Evolutionary conservation across 2,113 vertebrate genomes (phyloP).

Genomic region (Andinoacara biseriatus): DNA sequence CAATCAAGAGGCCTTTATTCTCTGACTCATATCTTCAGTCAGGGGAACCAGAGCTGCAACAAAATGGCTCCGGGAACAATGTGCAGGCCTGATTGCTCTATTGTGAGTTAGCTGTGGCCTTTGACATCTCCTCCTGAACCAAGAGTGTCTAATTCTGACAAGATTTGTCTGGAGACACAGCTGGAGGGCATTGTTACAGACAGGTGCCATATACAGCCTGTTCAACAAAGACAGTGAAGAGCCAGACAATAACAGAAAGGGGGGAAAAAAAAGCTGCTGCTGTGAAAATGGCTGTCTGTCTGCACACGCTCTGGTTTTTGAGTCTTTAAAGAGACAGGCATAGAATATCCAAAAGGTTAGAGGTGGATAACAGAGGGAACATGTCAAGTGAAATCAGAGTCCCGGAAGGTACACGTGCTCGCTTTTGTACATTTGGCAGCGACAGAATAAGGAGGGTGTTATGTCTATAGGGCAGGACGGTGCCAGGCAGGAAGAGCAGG

Average conservation of each 20-base stretch:
- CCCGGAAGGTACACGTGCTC: slow-evolving; percentile 49
- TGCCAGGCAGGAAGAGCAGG: slow-evolving; percentile 20
- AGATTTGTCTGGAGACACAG: slow-evolving; percentile 72
- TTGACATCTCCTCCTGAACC: slow-evolving; percentile 73
- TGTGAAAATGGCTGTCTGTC: slow-evolving; percentile 52
- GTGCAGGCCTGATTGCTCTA: slow-evolving; percentile 75
- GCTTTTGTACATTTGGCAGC: slow-evolving; percentile 63
- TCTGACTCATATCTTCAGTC: slow-evolving; percentile 69
- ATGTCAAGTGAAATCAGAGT: slow-evolving; percentile 48
- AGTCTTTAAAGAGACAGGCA: slow-evolving; percentile 32
- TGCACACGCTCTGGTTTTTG: slow-evolving; percentile 41
- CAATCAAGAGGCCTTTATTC: slow-evolving; percentile 76
- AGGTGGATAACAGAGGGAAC: slow-evolving; percentile 61
- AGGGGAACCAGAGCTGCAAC: slow-evolving; percentile 58
- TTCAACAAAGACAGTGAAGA: slow-evolving; percentile 48
- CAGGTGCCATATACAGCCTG: slow-evolving; percentile 58
- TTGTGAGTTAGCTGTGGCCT: slow-evolving; percentile 74
- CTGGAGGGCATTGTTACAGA: slow-evolving; percentile 67
- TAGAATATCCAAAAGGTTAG: slow-evolving; percentile 50
- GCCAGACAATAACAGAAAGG: slow-evolving; percentile 30
- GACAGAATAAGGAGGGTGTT: slow-evolving; percentile 31
- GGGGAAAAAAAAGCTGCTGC: slow-evolving; percentile 9
- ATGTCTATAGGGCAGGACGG: slow-evolving; percentile 20
- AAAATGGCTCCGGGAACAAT: slow-evolving; percentile 75
- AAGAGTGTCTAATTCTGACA: slow-evolving; percentile 71